Conservation (phyloP, 1,140 invertebrate genomes). For the Yoshiicerus persimilis region DNA sequence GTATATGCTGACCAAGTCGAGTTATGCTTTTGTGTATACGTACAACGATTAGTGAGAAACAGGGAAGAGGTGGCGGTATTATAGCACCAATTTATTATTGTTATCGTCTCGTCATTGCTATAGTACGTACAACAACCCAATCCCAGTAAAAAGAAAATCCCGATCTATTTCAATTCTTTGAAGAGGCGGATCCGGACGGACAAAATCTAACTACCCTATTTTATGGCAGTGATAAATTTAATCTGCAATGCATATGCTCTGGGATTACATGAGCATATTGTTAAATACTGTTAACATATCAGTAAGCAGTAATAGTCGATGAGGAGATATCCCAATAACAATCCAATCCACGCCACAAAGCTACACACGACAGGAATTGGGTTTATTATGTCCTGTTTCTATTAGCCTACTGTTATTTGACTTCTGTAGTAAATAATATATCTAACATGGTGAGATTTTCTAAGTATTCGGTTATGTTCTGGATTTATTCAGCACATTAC, state of each 20-base stretch:
- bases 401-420: not conserved
- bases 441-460: not conserved
- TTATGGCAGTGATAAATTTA: slow-evolving; percentile 28
- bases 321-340: not conserved
- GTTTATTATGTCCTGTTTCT: not conserved
- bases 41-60: not conserved
- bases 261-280: not conserved
- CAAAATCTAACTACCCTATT: not conserved
- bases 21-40: not conserved
- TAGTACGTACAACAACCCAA: not conserved
- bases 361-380: not conserved
- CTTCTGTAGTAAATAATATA: not conserved
- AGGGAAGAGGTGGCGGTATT: not conserved
- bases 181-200: not conserved
- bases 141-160: slow-evolving; percentile 4
- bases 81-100: not conserved
- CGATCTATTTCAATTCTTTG: not conserved
- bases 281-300: not conserved
- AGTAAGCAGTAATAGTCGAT: not conserved
- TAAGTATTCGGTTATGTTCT: no score
- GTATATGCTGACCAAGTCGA: not conserved
- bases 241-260: slow-evolving; percentile 8
- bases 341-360: not conserved
- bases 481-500: not conserved
- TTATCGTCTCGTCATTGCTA: not conserved